Evolutionary conservation across 2,113 vertebrate species (phyloP).

Genomic region (Lepisosteus oculatus): DNA sequence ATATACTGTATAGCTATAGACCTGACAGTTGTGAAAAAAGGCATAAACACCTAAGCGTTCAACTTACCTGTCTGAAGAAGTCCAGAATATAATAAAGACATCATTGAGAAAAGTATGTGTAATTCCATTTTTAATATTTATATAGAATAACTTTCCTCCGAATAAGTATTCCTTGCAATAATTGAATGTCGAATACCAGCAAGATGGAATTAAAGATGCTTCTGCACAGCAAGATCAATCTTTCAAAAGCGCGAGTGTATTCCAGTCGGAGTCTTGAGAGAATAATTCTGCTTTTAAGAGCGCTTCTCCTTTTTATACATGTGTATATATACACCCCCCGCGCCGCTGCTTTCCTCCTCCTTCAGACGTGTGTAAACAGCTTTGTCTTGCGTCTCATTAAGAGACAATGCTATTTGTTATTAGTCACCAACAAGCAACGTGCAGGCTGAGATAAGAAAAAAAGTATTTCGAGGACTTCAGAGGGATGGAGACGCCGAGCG

Average conservation of each 20-base stretch:
- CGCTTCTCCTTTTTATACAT: slow-evolving; percentile 51
- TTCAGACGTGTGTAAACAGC: slow-evolving; percentile 64
- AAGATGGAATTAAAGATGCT: neutral
- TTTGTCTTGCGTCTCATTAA: slow-evolving; percentile 65
- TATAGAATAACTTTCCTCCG: neutral
- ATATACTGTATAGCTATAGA: neutral
- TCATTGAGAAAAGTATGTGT: slow-evolving; percentile 65
- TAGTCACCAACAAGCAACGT: slow-evolving; percentile 77
- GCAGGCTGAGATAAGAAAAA: slow-evolving; percentile 72
- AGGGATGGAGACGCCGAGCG: slow-evolving; percentile 57
- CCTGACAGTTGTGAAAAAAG: neutral
- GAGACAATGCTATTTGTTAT: slow-evolving; percentile 79
- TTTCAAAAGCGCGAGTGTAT: slow-evolving; percentile 11
- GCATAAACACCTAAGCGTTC: neutral
- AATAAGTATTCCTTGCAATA: slow-evolving; percentile 33
- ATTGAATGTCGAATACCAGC: slow-evolving; percentile 6
- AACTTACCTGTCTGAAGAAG: slow-evolving; percentile 54
- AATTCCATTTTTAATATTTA: slow-evolving; percentile 70
- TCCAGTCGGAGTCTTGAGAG: slow-evolving; percentile 19
- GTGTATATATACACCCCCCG: slow-evolving; percentile 23
- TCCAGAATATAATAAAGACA: slow-evolving; percentile 63
- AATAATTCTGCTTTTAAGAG: slow-evolving; percentile 44
- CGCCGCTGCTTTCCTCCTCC: slow-evolving; percentile 23
- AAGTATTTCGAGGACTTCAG: slow-evolving; percentile 67
- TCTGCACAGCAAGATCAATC: neutral